Conservation (phyloP, 2,797 vertebrate species). For the Paedocypris micromegethes region DNA sequence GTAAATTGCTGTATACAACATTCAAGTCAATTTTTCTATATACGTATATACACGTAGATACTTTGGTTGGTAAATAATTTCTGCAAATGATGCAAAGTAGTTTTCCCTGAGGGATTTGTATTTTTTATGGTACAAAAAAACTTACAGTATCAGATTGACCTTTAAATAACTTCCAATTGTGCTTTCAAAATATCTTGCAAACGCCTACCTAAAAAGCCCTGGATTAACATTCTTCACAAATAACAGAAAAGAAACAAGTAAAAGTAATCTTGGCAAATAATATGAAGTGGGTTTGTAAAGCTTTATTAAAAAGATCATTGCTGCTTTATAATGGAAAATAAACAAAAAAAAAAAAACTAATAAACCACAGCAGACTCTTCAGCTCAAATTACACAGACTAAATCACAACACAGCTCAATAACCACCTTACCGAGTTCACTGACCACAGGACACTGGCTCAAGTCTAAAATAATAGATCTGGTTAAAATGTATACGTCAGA, state of each 20-base stretch:
- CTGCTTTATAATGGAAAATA: conserved; percentile 27
- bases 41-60: too few relatives aligned
- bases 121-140: too few relatives aligned
- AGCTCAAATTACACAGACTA: conserved; percentile 28
- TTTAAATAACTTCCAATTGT: too few relatives aligned
- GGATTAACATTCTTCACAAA: background rate
- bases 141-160: too few relatives aligned
- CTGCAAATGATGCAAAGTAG: too few relatives aligned
- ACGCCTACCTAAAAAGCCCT: background rate
- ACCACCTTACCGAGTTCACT: conserved; percentile 26
- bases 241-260: background rate
- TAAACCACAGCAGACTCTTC: conserved; percentile 27
- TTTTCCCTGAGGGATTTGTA: too few relatives aligned
- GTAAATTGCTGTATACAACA: too few relatives aligned
- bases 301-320: conserved; percentile 48
- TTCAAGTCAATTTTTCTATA: too few relatives aligned
- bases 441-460: conserved; percentile 34
- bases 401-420: conserved; percentile 36
- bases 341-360: conserved; percentile 29
- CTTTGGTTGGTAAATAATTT: too few relatives aligned
- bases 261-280: background rate
- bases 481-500: too few relatives aligned
- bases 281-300: conserved; percentile 38
- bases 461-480: conserved; percentile 27
- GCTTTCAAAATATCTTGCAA: background rate